Conservation (phyloP, 2,797 vertebrate species). For the Siniperca scherzeri region DNA sequence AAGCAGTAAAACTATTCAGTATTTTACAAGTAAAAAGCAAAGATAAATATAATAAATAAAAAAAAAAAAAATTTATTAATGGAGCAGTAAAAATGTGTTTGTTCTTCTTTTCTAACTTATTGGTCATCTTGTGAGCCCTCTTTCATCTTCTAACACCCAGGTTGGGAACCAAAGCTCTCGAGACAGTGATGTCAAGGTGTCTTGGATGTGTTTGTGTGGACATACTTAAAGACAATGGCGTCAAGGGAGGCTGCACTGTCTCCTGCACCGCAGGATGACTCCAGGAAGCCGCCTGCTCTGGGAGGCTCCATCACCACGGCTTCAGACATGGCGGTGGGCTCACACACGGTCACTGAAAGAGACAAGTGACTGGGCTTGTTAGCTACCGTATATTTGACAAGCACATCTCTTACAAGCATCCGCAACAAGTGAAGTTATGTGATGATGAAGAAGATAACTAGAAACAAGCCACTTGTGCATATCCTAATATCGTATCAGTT, state of each 20-base stretch:
- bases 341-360: conserved; percentile 82
- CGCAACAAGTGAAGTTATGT: neutral
- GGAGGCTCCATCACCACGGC: conserved; percentile 72
- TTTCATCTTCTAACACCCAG: neutral
- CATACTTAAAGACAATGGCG: conserved; percentile 75
- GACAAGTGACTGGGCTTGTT: neutral
- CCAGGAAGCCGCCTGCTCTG: conserved; percentile 55
- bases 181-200: neutral
- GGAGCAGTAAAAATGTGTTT: neutral
- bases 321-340: conserved; percentile 76
- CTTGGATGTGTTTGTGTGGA: neutral
- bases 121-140: neutral
- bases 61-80: neutral
- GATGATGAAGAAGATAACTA: neutral
- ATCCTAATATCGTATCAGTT: neutral
- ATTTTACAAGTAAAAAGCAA: neutral
- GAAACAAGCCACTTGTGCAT: neutral
- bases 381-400: neutral
- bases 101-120: neutral
- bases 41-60: neutral
- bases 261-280: conserved; percentile 62
- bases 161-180: neutral
- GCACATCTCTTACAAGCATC: neutral
- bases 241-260: conserved; percentile 72
- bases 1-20: neutral